phyloP scores from a whole-genome alignment of 2,888 invertebrate genomes.

The Drosophila ustulata region DNA sequence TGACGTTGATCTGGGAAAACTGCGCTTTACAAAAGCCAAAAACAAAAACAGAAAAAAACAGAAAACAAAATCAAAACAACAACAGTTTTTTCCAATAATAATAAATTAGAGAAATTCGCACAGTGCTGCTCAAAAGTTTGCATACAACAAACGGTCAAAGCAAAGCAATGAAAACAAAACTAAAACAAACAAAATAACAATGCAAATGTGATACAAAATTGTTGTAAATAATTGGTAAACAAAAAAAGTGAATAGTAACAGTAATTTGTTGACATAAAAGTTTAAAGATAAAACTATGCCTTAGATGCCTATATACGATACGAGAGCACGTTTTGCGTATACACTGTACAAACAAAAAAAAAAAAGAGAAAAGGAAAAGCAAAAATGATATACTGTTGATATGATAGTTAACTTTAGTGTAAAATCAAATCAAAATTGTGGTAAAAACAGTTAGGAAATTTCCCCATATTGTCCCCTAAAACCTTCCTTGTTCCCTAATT shows the following conservation, averaged over 20 bases:
- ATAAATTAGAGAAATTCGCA: slow-evolving; percentile 61
- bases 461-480: neutral
- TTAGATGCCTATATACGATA: slow-evolving; percentile 78
- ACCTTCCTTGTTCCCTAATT: neutral
- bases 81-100: slow-evolving; percentile 19
- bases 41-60: neutral
- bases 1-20: slow-evolving; percentile 26
- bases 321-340: slow-evolving; percentile 65
- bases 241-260: slow-evolving; percentile 26
- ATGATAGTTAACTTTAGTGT: slow-evolving; percentile 74
- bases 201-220: slow-evolving; percentile 78
- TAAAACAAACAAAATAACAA: slow-evolving; percentile 34
- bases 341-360: slow-evolving; percentile 64
- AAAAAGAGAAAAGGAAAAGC: slow-evolving; percentile 13
- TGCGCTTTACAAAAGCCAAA: slow-evolving; percentile 41
- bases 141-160: slow-evolving; percentile 65
- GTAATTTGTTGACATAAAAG: slow-evolving; percentile 53
- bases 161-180: slow-evolving; percentile 32
- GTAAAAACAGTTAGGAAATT: slow-evolving; percentile 36
- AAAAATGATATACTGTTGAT: slow-evolving; percentile 53
- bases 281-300: slow-evolving; percentile 62
- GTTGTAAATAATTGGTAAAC: slow-evolving; percentile 78
- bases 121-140: slow-evolving; percentile 78
- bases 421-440: slow-evolving; percentile 54
- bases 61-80: neutral